Evolutionary conservation across 2,113 vertebrate species (phyloP).

Genomic region (Eulemur rufifrons): DNA sequence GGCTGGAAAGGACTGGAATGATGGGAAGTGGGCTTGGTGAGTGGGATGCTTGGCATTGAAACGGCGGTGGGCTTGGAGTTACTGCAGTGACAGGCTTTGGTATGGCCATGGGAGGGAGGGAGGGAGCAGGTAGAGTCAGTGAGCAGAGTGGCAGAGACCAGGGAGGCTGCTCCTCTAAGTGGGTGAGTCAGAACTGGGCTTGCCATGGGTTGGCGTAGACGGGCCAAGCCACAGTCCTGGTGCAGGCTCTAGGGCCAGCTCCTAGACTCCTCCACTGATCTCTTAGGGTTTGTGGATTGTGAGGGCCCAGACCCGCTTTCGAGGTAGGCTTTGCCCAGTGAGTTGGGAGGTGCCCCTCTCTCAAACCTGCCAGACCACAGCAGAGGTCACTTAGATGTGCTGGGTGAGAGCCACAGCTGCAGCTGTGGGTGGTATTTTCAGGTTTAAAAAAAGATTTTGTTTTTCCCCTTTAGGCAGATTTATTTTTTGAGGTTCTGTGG

Average conservation of each 20-base stretch:
- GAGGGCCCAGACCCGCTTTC: neutral
- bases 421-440: neutral
- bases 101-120: neutral
- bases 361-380: neutral
- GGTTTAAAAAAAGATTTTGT: neutral
- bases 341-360: neutral
- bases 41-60: neutral
- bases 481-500: neutral
- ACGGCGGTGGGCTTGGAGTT: neutral
- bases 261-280: neutral
- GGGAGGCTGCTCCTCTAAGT: neutral
- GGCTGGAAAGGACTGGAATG: neutral
- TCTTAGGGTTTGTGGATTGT: neutral
- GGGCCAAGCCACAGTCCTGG: neutral
- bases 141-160: neutral
- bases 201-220: neutral
- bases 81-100: neutral
- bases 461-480: neutral
- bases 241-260: too few species aligned
- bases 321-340: neutral
- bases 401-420: neutral
- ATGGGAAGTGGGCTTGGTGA: neutral
- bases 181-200: too few species aligned
- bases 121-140: accelerated
- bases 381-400: neutral